These are phyloP conservation scores for Sarcophaga carnaria DNA, from an alignment of 2,888 invertebrate genomes.

Conservation along the genomic window DNA sequence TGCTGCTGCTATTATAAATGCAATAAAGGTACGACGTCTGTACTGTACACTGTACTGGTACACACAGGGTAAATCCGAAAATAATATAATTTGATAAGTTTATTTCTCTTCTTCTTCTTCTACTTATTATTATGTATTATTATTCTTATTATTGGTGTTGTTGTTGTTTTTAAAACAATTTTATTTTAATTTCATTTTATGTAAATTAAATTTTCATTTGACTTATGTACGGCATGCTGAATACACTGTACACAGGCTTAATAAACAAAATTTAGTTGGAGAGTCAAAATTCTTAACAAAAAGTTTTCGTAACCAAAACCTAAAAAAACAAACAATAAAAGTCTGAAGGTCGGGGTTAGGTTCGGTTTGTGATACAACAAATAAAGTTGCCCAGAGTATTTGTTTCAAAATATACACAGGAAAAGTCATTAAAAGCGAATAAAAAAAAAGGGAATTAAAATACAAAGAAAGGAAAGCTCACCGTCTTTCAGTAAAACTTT, in stretches of 20 bases:
- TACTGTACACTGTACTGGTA: no score
- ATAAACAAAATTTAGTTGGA: background rate
- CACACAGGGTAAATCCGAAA: slow-evolving; percentile 12
- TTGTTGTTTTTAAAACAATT: no score
- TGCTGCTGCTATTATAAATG: slow-evolving; percentile 22
- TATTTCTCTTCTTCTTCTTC: slow-evolving; percentile 48
- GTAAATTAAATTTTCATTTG: slow-evolving; percentile 60
- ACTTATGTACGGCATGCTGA: background rate
- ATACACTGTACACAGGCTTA: background rate
- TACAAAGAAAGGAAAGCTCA: no score
- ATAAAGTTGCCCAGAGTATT: no score
- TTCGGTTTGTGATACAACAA: no score
- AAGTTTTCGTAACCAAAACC: background rate
- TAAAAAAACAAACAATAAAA: background rate
- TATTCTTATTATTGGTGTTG: no score
- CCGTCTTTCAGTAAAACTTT: no score
- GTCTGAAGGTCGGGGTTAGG: background rate
- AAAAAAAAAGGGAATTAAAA: background rate
- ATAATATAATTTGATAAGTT: slow-evolving; percentile 57
- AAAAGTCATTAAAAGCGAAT: background rate
- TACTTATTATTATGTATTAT: slow-evolving; percentile 56
- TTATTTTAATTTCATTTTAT: slow-evolving; percentile 68
- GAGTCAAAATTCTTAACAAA: background rate
- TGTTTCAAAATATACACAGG: background rate
- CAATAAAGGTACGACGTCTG: slow-evolving; percentile 50